Conservation (phyloP, 2,888 invertebrate species). For the Clunio marinus region DNA sequence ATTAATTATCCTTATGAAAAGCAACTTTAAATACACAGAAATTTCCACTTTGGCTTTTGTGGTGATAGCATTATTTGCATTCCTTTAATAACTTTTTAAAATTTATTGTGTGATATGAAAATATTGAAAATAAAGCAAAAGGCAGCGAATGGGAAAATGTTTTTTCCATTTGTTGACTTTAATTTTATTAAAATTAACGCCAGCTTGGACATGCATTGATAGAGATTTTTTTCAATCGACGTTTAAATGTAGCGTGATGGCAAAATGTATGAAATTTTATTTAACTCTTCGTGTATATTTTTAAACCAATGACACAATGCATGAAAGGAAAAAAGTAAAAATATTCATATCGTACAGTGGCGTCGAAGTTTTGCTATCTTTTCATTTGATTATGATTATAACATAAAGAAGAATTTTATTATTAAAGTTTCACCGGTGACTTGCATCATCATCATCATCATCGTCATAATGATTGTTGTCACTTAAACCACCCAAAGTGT, state of each 20-base stretch:
- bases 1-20: neutral
- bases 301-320: constrained; percentile 36
- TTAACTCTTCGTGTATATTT: constrained; percentile 20
- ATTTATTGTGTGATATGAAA: constrained; percentile 11
- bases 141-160: neutral
- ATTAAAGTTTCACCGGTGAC: no score
- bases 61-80: neutral
- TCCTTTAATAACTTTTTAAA: neutral
- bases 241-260: neutral
- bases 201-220: neutral
- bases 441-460: no score
- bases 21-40: neutral
- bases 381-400: no score
- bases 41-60: neutral
- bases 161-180: neutral
- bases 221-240: neutral
- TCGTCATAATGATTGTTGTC: no score
- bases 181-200: neutral
- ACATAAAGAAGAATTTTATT: no score
- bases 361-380: no score
- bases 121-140: neutral
- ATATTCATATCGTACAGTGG: constrained; percentile 19
- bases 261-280: constrained; percentile 14
- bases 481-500: no score
- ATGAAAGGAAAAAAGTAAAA: constrained; percentile 30